Base-by-base conservation (phyloP, 2,113 vertebrate genomes). In the Phylloscopus whistleri region DNA sequence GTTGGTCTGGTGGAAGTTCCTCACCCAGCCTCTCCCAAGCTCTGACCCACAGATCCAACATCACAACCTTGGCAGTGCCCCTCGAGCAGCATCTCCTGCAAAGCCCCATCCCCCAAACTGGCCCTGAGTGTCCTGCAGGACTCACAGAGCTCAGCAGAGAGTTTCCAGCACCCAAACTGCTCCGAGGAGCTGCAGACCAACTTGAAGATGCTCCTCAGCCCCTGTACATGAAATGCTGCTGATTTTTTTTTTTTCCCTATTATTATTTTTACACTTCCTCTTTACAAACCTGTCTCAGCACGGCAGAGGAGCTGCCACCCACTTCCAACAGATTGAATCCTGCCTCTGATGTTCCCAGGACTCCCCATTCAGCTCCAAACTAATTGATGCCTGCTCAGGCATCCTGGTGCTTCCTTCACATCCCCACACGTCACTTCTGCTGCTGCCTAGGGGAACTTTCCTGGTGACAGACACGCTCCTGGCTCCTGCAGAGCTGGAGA, bases 271-370 rank as follows among this genome's bases (percentile, higher is more conserved):
- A 85, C 46, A 94, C 63, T 88, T 90, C 55, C 44, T 87, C 59
- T 72, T 76, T 84, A 56, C 70, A 92, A 85, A 74, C 48, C 56
- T 82, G 62, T 11, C 82, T 91, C 82, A 60, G 41, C 37, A 60
- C 16, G 43, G 62, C 44, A 33, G 52, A 75, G 76, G 60, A 90
- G n/a, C 78, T 91, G 52, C 90, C 78, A 79, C 90, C 87, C 87
- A 91, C 95, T 83, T 64, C 22, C 56, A 85, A 37, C 78, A 91
- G 84, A 85, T 52, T 95, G 90, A 75, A 81, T 89, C 60, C 84
- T 91, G 64, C 33, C 35, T 94, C 80, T 84, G 77, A 84, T 94
- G 56, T 89, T 87, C 69, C 37, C 56, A 70, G 56, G 87, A 66
- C 56, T 87, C 82, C 39, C 73, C 84, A 89, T 60, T 82, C 89